Evolutionary conservation across 2,888 invertebrate species (phyloP), one percentile per base, ranked within the genome.

Genomic region (Gnatocerus cornutus): DNA sequence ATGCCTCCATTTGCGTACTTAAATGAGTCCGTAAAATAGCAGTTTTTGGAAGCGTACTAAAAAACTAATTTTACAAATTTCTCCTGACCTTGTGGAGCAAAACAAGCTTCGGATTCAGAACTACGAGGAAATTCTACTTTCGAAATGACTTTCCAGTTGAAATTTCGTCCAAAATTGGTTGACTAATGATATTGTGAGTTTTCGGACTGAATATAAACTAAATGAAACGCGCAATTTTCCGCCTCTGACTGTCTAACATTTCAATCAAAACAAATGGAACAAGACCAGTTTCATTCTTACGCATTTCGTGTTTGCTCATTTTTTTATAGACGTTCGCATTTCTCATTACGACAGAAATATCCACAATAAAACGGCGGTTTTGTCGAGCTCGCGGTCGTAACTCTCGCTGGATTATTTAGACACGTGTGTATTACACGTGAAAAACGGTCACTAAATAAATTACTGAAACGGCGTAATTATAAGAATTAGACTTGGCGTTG

Each of bases 201-300:
- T n/a, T n/a, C n/a, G n/a, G n/a, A n/a, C n/a, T n/a, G n/a, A n/a
- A n/a, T n/a, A n/a, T n/a, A n/a, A 50, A 29, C 48, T 29, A 50
- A 50, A 50, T 29, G 48, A 16, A 29, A 9, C 48, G 48, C 8
- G 8, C 21, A 50, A 50, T 50, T 50, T 50, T 50, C 2, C 33
- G 7, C 16, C 21, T 4, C 13, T n/a, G n/a, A 50, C 48, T n/a
- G 10, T 16, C 21, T 29, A 50, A 50, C 27, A 50, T 50, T 50
- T 50, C 48, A 50, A 50, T 50, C 48, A 50, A 50, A 50, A 50
- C 12, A 29, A 50, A 50, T 29, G 48, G 29, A 48, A 48, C 48
- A 48, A 48, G 21, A 50, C 14, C n/a, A 29, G n/a, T 50, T 50
- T 50, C 27, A 46, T 46, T 46, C 46, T 50, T 29, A 10, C 10